These are phyloP conservation scores for Drosophila meridiana DNA, from an alignment of 2,888 invertebrate species.

Conservation along the genomic window DNA sequence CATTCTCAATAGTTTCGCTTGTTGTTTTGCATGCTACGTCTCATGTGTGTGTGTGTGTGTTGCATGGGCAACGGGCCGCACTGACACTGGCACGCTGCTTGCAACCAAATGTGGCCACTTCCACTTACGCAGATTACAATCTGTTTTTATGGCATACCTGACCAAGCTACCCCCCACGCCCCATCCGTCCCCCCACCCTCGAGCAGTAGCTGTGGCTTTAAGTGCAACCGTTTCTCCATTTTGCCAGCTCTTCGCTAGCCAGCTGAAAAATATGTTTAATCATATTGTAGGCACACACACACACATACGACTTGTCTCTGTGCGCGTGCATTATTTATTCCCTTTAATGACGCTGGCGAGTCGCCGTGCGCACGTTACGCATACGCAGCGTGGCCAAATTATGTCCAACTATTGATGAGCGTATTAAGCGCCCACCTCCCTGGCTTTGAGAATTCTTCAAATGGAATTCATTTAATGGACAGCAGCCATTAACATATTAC, in stretches of 20 bases:
- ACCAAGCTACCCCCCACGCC: background rate
- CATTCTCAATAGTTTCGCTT: slow-evolving; percentile 2
- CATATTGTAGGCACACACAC: slow-evolving; percentile 40
- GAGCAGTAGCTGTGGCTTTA: slow-evolving; percentile 31
- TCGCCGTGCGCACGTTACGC: slow-evolving; percentile 21
- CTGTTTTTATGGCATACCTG: slow-evolving; percentile 69
- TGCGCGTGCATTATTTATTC: slow-evolving; percentile 48
- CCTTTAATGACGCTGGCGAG: slow-evolving; percentile 43
- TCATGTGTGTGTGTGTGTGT: slow-evolving; percentile 10
- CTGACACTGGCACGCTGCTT: slow-evolving; percentile 43
- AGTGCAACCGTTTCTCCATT: slow-evolving; percentile 38
- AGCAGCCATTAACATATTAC: slow-evolving; percentile 7
- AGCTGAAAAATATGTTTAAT: slow-evolving; percentile 61
- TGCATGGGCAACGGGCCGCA: slow-evolving; percentile 23
- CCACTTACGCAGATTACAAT: slow-evolving; percentile 79
- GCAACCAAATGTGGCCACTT: slow-evolving; percentile 72
- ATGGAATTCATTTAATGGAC: slow-evolving; percentile 14
- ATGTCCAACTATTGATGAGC: slow-evolving; percentile 33
- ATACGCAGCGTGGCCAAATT: slow-evolving; percentile 51
- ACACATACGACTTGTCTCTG: background rate
- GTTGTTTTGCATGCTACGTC: slow-evolving; percentile 22
- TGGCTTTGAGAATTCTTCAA: slow-evolving; percentile 10
- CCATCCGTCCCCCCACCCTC: background rate
- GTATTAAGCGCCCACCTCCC: background rate
- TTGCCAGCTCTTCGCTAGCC: slow-evolving; percentile 22